Conservation (phyloP, 2,888 invertebrate genomes). For the Rhopalosiphum nymphaeae region DNA sequence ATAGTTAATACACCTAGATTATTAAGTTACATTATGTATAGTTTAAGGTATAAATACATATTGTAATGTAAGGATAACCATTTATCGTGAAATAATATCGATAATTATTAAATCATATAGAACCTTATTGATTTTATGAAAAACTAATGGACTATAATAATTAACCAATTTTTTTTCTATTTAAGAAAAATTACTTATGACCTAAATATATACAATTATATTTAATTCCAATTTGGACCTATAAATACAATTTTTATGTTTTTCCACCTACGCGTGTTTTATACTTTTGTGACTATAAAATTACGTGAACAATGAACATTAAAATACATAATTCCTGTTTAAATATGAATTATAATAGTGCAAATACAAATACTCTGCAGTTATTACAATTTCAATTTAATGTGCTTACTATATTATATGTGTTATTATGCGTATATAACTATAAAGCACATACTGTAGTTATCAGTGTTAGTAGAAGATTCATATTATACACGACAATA, state of each 20-base stretch:
- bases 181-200: background rate
- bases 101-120: background rate
- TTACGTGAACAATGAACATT: background rate
- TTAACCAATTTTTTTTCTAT: background rate
- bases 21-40: background rate
- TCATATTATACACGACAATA: background rate
- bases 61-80: background rate
- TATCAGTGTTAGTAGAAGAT: background rate
- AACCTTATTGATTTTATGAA: background rate
- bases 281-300: background rate
- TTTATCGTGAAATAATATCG: background rate
- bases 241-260: background rate
- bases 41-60: background rate
- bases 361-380: background rate
- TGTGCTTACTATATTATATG: background rate
- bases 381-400: background rate
- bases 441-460: background rate
- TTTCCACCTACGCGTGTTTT: background rate
- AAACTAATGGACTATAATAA: background rate
- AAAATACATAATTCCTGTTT: background rate
- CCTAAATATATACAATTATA: background rate
- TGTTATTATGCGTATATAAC: background rate
- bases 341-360: background rate
- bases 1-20: background rate
- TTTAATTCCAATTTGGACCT: background rate